These are phyloP conservation scores for Falco concolor DNA, from an alignment of 2,797 vertebrate genomes.

Conservation along the genomic window DNA sequence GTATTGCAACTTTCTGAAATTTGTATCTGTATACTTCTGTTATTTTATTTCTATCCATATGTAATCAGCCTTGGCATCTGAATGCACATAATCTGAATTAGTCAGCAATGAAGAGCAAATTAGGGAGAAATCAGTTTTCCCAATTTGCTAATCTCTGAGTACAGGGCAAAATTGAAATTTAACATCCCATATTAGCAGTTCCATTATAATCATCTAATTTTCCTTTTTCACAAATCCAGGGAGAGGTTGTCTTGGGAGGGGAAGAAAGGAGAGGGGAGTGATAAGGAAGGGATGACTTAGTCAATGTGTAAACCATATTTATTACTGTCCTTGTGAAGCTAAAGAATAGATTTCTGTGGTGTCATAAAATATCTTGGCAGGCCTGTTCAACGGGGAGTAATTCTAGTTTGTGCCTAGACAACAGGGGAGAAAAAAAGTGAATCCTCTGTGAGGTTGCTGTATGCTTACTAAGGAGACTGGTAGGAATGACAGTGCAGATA, in stretches of 20 bases:
- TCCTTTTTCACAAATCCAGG: background rate
- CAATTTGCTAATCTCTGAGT: background rate
- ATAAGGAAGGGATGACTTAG: background rate
- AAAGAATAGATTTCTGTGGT: background rate
- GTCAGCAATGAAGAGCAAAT: background rate
- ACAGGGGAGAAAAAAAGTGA: background rate
- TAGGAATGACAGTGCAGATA: background rate
- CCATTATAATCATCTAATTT: background rate
- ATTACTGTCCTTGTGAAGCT: background rate
- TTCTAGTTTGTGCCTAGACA: background rate
- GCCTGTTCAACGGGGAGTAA: background rate
- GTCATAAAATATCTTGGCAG: background rate
- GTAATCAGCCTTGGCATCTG: background rate
- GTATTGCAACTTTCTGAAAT: background rate
- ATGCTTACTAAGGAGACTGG: background rate
- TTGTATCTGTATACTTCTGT: background rate
- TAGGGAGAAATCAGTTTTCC: background rate
- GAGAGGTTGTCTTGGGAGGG: background rate
- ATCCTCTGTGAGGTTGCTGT: background rate
- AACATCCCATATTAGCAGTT: background rate
- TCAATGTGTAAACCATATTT: background rate
- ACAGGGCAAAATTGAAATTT: background rate
- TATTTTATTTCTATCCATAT: background rate
- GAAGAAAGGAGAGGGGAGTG: background rate
- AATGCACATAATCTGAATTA: background rate